These are phyloP conservation scores for Stramonita haemastoma DNA, from an alignment of 2,888 invertebrate genomes.

Conservation along the genomic window DNA sequence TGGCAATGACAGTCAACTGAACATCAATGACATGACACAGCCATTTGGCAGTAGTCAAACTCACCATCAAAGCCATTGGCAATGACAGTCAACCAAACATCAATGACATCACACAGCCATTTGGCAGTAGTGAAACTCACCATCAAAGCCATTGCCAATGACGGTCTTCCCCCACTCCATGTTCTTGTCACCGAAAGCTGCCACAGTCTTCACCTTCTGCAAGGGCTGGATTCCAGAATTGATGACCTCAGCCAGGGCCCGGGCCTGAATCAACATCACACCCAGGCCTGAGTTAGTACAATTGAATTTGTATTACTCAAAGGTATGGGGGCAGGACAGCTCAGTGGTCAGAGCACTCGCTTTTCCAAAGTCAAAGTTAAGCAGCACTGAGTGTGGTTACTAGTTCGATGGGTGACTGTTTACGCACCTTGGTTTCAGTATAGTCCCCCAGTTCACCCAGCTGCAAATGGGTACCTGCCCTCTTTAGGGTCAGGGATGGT, in stretches of 20 bases:
- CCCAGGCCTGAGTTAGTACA: constrained; percentile 89
- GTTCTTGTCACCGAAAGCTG: constrained; percentile 82
- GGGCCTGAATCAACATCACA: constrained; percentile 80
- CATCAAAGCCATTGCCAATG: constrained; percentile 91
- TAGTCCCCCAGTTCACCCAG: too few relatives aligned
- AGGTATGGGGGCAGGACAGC: too few relatives aligned
- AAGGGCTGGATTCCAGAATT: constrained; percentile 96
- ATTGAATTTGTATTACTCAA: background rate
- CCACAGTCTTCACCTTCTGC: constrained; percentile 93
- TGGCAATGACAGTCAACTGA: constrained; percentile 93
- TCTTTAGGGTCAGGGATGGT: too few relatives aligned
- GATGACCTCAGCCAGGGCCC: constrained; percentile 94
- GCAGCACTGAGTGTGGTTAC: too few relatives aligned
- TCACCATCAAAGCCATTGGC: too few relatives aligned
- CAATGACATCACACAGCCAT: background rate
- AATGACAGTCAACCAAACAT: background rate
- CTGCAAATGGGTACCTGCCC: too few relatives aligned
- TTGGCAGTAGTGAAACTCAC: constrained; percentile 71
- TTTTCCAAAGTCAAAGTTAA: too few relatives aligned
- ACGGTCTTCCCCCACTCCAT: constrained; percentile 96
- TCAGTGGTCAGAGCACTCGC: too few relatives aligned
- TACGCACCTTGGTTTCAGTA: too few relatives aligned
- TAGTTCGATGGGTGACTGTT: too few relatives aligned
- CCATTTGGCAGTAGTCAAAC: too few relatives aligned
- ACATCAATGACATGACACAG: too few relatives aligned